Percentiles rank a stretch among this genome's conserved stretches.
Conservation (phyloP, 2,888 invertebrate species). For the Phaedon cochleariae region DNA sequence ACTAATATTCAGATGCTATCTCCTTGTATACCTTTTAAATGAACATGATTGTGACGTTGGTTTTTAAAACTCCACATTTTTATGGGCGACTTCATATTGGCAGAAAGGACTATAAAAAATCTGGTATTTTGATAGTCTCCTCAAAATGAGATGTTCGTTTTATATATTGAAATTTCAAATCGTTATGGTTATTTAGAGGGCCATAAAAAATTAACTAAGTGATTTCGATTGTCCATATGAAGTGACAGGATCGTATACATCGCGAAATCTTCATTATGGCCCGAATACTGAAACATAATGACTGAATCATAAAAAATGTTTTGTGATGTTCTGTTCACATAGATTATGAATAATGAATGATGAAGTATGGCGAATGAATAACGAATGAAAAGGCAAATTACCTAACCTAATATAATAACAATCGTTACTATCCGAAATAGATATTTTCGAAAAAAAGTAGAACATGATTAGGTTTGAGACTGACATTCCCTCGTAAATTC, state of each 20-base stretch:
- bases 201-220: not conserved
- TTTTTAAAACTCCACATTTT: not conserved
- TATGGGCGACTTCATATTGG: not conserved
- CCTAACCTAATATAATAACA: too few species aligned
- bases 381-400: too few species aligned
- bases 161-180: not conserved
- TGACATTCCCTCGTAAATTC: too few species aligned
- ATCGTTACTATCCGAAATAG: too few species aligned
- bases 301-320: not conserved
- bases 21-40: not conserved
- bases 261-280: not conserved
- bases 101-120: not conserved
- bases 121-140: not conserved
- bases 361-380: too few species aligned
- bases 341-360: not conserved
- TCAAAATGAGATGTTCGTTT: not conserved
- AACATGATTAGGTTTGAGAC: too few species aligned
- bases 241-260: not conserved
- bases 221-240: not conserved
- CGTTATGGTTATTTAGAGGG: not conserved
- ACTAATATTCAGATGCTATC: not conserved
- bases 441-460: too few species aligned
- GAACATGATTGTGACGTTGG: not conserved
- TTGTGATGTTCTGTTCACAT: not conserved
- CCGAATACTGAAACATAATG: not conserved